phyloP scores from a whole-genome alignment of 2,797 vertebrate species.

The Bovichtus variegatus region DNA sequence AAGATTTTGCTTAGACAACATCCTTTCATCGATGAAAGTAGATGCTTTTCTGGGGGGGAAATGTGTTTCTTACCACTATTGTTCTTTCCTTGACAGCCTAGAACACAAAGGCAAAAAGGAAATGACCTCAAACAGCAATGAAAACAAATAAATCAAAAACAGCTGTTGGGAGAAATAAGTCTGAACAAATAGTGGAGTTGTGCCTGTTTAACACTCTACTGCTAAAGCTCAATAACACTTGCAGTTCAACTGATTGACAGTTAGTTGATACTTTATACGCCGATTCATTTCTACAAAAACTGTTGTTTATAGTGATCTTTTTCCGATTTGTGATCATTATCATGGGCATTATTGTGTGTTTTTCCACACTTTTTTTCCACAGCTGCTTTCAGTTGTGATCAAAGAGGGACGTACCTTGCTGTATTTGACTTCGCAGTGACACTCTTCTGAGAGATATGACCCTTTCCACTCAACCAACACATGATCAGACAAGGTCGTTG shows the following conservation, averaged over 20 bases:
- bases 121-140: neutral
- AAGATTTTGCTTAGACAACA: neutral
- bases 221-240: too few species aligned
- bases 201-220: too few species aligned
- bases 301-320: neutral
- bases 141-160: neutral
- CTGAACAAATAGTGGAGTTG: neutral
- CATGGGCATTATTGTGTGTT: too few species aligned
- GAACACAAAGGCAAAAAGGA: constrained; percentile 16
- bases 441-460: fast-evolving
- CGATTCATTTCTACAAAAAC: neutral
- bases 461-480: constrained; percentile 38
- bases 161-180: neutral
- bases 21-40: neutral
- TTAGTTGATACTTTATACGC: too few species aligned
- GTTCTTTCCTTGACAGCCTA: constrained; percentile 3
- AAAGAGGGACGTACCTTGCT: constrained; percentile 54
- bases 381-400: neutral
- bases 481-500: constrained; percentile 3
- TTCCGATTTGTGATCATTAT: neutral
- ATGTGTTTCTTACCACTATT: constrained; percentile 19
- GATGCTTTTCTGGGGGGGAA: neutral
- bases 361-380: neutral
- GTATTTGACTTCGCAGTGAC: constrained; percentile 71
- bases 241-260: too few species aligned